These are phyloP conservation scores for Neosalanx taihuensis DNA, from an alignment of 2,797 vertebrate genomes.

Conservation along the genomic window DNA sequence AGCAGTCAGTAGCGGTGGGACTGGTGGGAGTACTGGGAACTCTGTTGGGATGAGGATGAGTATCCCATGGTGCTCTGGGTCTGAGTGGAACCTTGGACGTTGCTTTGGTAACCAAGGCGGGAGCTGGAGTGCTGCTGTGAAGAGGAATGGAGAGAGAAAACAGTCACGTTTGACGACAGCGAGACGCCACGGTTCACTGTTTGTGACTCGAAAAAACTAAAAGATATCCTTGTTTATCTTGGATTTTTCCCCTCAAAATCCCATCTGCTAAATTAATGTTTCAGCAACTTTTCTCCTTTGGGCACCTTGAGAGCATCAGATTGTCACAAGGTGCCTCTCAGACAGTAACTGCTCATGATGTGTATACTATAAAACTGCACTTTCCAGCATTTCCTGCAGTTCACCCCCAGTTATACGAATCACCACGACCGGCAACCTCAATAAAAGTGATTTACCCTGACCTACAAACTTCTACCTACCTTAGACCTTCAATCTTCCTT, in stretches of 20 bases:
- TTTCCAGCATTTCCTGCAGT: neutral
- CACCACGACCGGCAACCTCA: neutral
- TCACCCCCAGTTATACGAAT: neutral
- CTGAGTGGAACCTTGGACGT: conserved; percentile 91
- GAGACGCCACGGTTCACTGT: neutral
- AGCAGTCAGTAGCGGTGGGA: conserved; percentile 89
- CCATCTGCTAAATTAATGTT: neutral
- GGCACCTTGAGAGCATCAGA: too few relatives aligned
- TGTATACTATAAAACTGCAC: neutral
- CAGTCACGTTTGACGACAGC: conserved; percentile 25
- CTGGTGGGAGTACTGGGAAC: conserved; percentile 90
- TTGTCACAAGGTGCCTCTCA: too few relatives aligned
- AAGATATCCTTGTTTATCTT: neutral
- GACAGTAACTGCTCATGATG: too few relatives aligned
- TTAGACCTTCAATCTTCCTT: too few relatives aligned
- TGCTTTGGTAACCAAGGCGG: conserved; percentile 98
- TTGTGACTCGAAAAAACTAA: neutral
- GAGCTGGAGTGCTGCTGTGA: conserved; percentile 84
- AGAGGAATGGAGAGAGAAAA: conserved; percentile 5
- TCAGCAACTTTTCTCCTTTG: neutral
- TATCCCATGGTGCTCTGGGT: conserved; percentile 94
- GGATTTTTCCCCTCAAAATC: neutral
- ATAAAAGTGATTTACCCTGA: neutral
- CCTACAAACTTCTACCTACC: neutral
- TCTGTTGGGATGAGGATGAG: conserved; percentile 92